Conservation (phyloP, 2,888 invertebrate species). For the Volucella inflata region DNA sequence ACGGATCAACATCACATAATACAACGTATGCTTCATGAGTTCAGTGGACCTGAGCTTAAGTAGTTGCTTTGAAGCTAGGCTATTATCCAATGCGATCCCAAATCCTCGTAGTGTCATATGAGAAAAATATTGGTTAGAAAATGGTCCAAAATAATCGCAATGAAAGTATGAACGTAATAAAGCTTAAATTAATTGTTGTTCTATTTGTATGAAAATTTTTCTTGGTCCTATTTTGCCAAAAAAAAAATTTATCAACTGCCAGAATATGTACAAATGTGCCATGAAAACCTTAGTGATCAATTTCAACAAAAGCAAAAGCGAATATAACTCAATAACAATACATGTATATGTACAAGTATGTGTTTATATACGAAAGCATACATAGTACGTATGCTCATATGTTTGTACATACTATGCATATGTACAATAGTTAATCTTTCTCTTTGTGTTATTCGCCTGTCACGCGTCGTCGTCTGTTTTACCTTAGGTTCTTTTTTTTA, state of each 20-base stretch:
- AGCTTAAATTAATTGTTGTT: too few species aligned
- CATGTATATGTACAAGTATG: background rate
- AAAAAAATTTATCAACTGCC: background rate
- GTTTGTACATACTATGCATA: conserved; percentile 20
- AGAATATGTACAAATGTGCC: conserved; percentile 6
- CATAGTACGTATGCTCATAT: background rate
- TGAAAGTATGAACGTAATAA: too few species aligned
- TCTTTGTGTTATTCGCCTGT: conserved; percentile 55
- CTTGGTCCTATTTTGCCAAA: too few species aligned
- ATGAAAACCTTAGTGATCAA: conserved; percentile 30
- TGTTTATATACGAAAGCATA: background rate
- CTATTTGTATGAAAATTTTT: too few species aligned
- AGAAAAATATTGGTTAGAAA: too few species aligned
- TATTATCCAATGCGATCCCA: too few species aligned
- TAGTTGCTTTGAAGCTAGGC: too few species aligned
- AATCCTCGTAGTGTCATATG: too few species aligned
- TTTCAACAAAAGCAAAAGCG: conserved; percentile 14
- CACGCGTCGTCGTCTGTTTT: conserved; percentile 45
- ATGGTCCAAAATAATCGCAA: too few species aligned
- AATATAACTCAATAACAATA: background rate
- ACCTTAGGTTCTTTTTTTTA: conserved; percentile 38
- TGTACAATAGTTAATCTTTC: conserved; percentile 45
- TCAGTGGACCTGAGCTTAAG: too few species aligned
- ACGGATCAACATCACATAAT: too few species aligned
- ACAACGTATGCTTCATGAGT: too few species aligned